Percentiles rank a stretch among this genome's conserved stretches.
These are phyloP conservation scores for Spicauda simplicius DNA, from an alignment of 2,888 invertebrate genomes.

Conservation along the genomic window DNA sequence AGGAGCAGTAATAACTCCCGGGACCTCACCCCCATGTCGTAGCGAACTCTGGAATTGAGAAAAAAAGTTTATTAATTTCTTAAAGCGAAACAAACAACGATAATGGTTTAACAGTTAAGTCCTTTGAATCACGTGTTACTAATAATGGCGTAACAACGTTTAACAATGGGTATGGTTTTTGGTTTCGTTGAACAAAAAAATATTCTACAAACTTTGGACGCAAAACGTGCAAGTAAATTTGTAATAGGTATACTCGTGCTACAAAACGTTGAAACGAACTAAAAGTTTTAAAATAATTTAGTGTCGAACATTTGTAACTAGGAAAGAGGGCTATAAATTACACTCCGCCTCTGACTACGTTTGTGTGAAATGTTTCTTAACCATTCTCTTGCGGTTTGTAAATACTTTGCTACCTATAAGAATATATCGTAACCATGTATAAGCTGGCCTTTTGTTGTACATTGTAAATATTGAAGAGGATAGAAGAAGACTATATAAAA, in stretches of 20 bases:
- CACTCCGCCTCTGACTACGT: conserved; percentile 7
- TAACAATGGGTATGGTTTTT: conserved; percentile 26
- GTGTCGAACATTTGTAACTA: conserved; percentile 7
- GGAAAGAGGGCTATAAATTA: conserved; percentile 19
- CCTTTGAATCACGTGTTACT: conserved; percentile 21
- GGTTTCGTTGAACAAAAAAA: conserved; percentile 39
- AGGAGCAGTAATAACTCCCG: conserved; percentile 80
- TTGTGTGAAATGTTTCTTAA: conserved; percentile 7
- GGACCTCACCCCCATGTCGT: conserved; percentile 76
- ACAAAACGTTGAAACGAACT: not conserved
- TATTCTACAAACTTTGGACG: not conserved
- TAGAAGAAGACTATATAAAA: no score
- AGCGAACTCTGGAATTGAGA: conserved; percentile 76
- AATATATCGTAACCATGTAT: no score
- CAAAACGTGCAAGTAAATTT: no score
- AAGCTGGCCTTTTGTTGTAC: no score
- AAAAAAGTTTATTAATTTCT: conserved; percentile 43
- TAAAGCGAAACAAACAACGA: conserved; percentile 12
- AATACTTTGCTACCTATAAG: not conserved
- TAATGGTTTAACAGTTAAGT: conserved; percentile 28
- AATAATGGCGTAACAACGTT: conserved; percentile 28
- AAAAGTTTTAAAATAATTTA: not conserved
- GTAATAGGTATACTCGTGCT: not conserved
- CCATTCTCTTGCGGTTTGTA: not conserved
- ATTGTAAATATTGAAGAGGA: no score